Conservation (phyloP, 1,140 invertebrate species). For the Reticulitermes speratus region DNA sequence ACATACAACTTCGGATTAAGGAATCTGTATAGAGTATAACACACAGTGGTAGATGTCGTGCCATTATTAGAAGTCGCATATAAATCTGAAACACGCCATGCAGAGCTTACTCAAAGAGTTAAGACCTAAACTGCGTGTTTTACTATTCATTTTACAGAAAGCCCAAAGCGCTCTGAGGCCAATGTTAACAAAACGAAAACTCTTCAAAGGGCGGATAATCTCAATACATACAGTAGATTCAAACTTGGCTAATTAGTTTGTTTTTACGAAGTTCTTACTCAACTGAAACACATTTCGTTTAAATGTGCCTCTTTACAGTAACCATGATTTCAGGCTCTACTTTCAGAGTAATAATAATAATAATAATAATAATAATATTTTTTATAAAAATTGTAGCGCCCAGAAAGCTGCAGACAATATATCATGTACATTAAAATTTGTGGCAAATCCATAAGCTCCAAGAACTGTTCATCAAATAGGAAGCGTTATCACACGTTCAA, state of each 20-base stretch:
- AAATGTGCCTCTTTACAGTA: too few species aligned
- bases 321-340: too few species aligned
- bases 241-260: constrained; percentile 1
- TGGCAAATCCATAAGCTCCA: too few species aligned
- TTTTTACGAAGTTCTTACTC: not conserved
- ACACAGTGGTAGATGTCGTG: not conserved
- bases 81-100: not conserved
- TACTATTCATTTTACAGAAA: not conserved
- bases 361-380: too few species aligned
- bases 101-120: not conserved
- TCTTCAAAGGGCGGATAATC: constrained; percentile 4
- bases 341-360: too few species aligned
- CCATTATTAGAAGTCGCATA: not conserved
- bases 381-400: too few species aligned
- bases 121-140: not conserved
- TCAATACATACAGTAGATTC: not conserved
- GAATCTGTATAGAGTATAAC: not conserved
- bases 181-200: not conserved
- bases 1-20: not conserved
- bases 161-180: not conserved
- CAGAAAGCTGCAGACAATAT: too few species aligned
- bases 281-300: not conserved
- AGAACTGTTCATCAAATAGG: too few species aligned
- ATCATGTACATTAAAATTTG: too few species aligned
- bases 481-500: too few species aligned